Base-by-base conservation (phyloP, 1,140 invertebrate genomes). In the Drosophila insularis region DNA sequence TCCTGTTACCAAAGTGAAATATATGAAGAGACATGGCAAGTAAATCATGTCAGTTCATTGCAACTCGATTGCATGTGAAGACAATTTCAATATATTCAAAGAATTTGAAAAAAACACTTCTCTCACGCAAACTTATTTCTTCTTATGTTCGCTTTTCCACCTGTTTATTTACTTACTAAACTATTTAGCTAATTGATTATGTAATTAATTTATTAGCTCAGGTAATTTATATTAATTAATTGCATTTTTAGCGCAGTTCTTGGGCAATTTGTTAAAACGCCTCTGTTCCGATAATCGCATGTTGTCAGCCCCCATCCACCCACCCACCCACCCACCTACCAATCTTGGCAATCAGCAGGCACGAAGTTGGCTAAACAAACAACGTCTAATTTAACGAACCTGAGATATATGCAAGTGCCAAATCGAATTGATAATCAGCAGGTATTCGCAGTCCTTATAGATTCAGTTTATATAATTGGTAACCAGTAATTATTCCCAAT, bases 151-250 rank as follows among this genome's bases (percentile, higher is more conserved):
- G 23, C 23, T 27, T 27, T 27, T 27, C 23, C 68, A 56, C 63
- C 65, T 59, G 60, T 27, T 50, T 56, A 74, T 75, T 81, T 86
- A 74, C 78, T 59, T 65, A 11, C 35, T 37, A 54, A 50, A 62
- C 55, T 43, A 68, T 63, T 59, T 35, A 50, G 50, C 60, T 81
- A 87, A 81, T 85, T 78, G 69, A 80, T 73, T 62, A 66, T 68
- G 68, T 53, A 78, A 85, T 87, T 78, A 74, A 68, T 85, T 64
- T 63, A 75, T 78, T 78, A 75, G 50, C 21, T 62, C 58, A 69
- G 70, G 65, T 71, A 71, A 69, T 80, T 76, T 76, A 66, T 63
- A 81, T 58, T 86, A 81, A 78, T 78, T 85, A 54, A 53, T 27
- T 32, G 59, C 54, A 40, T 40, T 73, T 60, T 56, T 31, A 31